Conservation (phyloP, 2,797 vertebrate species). For the Mycteria americana region DNA sequence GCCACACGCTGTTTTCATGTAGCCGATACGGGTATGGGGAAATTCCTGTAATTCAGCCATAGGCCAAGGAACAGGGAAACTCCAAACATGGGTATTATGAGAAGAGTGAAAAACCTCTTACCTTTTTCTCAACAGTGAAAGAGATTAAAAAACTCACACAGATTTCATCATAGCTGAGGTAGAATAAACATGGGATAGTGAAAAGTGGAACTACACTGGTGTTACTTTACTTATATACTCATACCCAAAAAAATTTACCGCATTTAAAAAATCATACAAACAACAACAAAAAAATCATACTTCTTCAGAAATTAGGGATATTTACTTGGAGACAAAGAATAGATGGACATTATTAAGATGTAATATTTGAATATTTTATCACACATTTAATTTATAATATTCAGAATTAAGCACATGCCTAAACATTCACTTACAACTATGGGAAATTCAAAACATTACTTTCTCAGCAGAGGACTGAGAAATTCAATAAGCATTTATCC, state of each 20-base stretch:
- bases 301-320: background rate
- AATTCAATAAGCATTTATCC: background rate
- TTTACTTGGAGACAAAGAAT: background rate
- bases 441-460: background rate
- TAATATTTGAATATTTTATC: background rate
- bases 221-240: background rate
- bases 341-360: background rate
- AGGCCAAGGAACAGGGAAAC: background rate
- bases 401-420: background rate
- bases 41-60: background rate
- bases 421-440: background rate
- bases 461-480: background rate
- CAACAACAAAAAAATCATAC: background rate
- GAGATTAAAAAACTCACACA: background rate
- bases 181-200: background rate
- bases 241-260: background rate
- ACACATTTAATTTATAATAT: background rate
- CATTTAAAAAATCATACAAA: background rate
- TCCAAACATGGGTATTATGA: accelerated
- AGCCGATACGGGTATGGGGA: background rate
- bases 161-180: background rate
- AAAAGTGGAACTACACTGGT: background rate
- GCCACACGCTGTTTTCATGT: accelerated
- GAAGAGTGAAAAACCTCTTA: background rate
- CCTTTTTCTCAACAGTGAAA: background rate